Conservation (phyloP, 1,140 invertebrate species). For the Achatina immaculata region DNA sequence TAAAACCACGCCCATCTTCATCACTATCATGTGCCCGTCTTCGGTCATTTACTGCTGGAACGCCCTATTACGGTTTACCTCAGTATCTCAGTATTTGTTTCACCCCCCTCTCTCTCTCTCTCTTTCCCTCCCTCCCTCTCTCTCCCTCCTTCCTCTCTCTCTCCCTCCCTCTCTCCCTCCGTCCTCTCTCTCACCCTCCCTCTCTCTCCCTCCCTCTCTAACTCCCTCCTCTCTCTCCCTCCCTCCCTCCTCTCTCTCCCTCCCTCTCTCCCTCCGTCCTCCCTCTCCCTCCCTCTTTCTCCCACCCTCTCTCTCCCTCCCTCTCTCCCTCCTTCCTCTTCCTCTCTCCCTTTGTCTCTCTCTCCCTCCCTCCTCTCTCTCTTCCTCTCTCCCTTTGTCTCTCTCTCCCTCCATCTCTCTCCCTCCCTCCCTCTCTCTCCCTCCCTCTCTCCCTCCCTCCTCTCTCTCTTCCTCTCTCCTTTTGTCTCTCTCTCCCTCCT, state of each 20-base stretch:
- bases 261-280: background rate
- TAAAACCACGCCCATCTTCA: no score
- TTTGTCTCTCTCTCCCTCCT: background rate
- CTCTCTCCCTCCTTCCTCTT: background rate
- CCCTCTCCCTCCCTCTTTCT: background rate
- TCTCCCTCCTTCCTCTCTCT: background rate
- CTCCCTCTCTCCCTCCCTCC: background rate
- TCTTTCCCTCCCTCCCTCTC: background rate
- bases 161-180: slow-evolving; percentile 1
- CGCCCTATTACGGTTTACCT: no score
- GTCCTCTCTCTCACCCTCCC: background rate
- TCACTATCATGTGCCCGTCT: no score
- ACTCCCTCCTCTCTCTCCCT: slow-evolving; percentile 21
- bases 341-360: background rate
- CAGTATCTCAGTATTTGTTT: slow-evolving; percentile 12
- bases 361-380: background rate
- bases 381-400: background rate
- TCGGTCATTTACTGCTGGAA: no score
- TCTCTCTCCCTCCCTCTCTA: background rate
- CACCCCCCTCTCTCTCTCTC: background rate
- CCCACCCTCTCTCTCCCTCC: background rate
- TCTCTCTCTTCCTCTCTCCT: background rate
- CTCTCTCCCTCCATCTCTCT: background rate
- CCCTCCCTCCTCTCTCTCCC: background rate
- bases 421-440: background rate